Evolutionary conservation across 1,140 invertebrate genomes (phyloP).

Genomic region (Apis florea): DNA sequence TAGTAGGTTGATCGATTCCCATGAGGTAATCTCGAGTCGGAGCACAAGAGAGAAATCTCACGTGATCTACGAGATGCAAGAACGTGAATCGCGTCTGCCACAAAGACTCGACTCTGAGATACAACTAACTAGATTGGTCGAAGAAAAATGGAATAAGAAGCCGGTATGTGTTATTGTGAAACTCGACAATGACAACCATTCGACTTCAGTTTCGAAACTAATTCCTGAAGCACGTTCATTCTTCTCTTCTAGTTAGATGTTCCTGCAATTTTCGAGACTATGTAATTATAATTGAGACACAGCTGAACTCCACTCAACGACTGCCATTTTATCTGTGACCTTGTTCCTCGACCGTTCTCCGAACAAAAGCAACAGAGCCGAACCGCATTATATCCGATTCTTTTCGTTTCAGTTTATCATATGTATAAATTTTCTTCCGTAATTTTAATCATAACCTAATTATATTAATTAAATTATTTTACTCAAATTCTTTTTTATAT

Average conservation of each 20-base stretch:
- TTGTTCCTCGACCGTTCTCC: slow-evolving; percentile 70
- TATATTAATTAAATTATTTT: too few species aligned
- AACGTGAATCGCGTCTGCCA: slow-evolving; percentile 5
- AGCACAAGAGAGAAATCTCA: neutral
- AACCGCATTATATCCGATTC: slow-evolving; percentile 5
- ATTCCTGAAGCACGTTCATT: neutral
- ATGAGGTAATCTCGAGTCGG: neutral
- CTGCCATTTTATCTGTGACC: slow-evolving; percentile 67
- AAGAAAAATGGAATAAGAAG: neutral
- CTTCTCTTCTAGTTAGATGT: neutral
- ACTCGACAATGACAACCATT: neutral
- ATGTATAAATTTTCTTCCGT: neutral
- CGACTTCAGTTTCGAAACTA: slow-evolving; percentile 5
- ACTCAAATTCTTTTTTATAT: neutral
- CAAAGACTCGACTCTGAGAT: neutral
- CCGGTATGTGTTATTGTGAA: neutral
- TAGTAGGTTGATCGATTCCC: neutral
- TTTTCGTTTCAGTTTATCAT: neutral
- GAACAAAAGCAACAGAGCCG: slow-evolving; percentile 64
- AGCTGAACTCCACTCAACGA: slow-evolving; percentile 11
- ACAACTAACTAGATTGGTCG: slow-evolving; percentile 24
- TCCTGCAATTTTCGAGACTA: neutral
- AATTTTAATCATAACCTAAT: neutral
- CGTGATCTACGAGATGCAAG: slow-evolving; percentile 2
- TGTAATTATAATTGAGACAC: slow-evolving; percentile 34